Evolutionary conservation across 1,140 invertebrate genomes (phyloP).

Genomic region (Plectrocnemia conspersa): DNA sequence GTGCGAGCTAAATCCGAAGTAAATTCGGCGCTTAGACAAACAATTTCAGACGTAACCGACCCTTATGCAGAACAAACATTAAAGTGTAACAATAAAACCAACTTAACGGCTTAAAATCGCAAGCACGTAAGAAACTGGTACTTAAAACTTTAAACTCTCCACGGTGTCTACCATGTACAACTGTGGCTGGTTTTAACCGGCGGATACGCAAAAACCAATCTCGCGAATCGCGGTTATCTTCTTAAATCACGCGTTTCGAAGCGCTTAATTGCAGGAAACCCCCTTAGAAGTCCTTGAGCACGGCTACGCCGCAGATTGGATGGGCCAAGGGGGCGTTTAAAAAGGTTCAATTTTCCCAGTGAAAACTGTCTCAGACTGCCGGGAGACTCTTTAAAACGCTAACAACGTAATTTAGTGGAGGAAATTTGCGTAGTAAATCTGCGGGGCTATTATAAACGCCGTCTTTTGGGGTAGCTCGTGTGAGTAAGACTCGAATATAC

Average conservation of each 20-base stretch:
- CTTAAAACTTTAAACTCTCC: conserved; percentile 25
- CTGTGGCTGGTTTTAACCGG: too few species aligned
- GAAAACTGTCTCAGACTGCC: conserved; percentile 19
- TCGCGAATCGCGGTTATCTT: conserved; percentile 20
- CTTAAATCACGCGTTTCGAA: conserved; percentile 25
- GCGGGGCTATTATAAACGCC: conserved; percentile 1
- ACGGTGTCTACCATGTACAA: background rate
- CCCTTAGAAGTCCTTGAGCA: background rate
- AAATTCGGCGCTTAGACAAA: conserved; percentile 15
- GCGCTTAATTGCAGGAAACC: conserved; percentile 9
- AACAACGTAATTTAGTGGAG: conserved; percentile 33
- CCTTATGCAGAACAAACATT: conserved; percentile 29
- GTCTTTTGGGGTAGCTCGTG: too few species aligned
- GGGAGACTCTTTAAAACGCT: conserved; percentile 25
- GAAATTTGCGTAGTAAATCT: conserved; percentile 34
- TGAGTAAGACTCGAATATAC: too few species aligned
- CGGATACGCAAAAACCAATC: conserved; percentile 10
- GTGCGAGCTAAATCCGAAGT: background rate
- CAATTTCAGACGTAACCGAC: conserved; percentile 17
- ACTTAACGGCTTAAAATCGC: conserved; percentile 33
- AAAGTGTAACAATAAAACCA: conserved; percentile 32
- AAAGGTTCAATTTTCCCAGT: conserved; percentile 15
- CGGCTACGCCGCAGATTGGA: background rate
- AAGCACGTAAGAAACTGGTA: conserved; percentile 29
- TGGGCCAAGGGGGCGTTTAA: background rate